These are phyloP conservation scores for Idaea biselata DNA, from an alignment of 2,888 invertebrate species.

Conservation along the genomic window DNA sequence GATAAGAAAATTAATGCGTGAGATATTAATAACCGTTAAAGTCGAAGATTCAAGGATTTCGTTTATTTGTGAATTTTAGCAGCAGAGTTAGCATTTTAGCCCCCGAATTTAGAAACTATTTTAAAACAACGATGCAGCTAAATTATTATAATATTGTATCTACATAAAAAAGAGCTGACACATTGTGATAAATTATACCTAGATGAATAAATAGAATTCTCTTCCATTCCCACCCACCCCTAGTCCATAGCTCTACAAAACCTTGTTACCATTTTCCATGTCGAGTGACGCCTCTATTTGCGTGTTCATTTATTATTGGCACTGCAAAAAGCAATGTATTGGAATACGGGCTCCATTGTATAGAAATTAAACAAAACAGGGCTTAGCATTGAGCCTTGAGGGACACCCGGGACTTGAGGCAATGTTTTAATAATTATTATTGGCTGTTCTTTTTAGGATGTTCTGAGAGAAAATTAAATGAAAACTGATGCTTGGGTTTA, in stretches of 20 bases:
- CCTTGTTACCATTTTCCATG: conserved; percentile 22
- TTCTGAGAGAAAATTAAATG: not conserved
- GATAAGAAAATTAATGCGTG: not conserved
- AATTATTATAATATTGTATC: too few species aligned
- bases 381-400: not conserved
- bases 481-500: not conserved
- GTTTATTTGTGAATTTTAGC: too few species aligned
- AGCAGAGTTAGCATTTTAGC: too few species aligned
- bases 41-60: too few species aligned
- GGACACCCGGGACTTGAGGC: not conserved
- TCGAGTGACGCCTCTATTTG: conserved; percentile 9
- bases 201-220: not conserved
- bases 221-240: not conserved
- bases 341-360: not conserved
- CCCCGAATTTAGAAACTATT: too few species aligned
- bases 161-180: too few species aligned
- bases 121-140: too few species aligned
- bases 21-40: too few species aligned
- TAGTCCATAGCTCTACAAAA: conserved; percentile 12
- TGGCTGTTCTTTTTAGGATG: not conserved
- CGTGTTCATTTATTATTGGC: not conserved
- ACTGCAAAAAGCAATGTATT: not conserved
- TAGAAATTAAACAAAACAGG: not conserved
- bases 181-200: too few species aligned
- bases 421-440: not conserved